Evolutionary conservation across 1,140 invertebrate species (phyloP).

Genomic region (Panagrolaimus sp.): DNA sequence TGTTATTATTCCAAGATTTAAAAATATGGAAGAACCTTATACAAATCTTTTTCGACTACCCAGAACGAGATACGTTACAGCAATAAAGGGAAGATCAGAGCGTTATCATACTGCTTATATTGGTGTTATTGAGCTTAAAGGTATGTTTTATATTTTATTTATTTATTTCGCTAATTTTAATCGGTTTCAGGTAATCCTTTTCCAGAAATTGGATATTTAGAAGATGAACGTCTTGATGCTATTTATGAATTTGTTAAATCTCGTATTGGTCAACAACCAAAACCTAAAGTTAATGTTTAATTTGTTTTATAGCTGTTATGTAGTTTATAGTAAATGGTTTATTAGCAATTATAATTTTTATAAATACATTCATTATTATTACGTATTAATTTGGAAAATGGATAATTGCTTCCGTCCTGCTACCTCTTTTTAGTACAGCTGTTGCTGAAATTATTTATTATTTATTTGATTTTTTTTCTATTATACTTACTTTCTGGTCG

Average conservation of each 20-base stretch:
- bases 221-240: too few species aligned
- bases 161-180: neutral
- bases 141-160: slow-evolving; percentile 16
- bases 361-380: neutral
- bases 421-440: neutral
- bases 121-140: slow-evolving; percentile 46
- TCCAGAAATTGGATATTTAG: slow-evolving; percentile 2
- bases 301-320: too few species aligned
- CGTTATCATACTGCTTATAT: slow-evolving; percentile 30
- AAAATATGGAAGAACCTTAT: slow-evolving; percentile 34
- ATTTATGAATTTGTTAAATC: too few species aligned
- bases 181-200: neutral
- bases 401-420: slow-evolving; percentile 30
- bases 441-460: neutral
- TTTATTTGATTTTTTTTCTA: too few species aligned
- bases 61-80: slow-evolving; percentile 20
- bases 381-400: slow-evolving; percentile 32
- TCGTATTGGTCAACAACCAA: too few species aligned
- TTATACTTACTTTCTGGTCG: slow-evolving; percentile 32
- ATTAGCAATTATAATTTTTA: too few species aligned
- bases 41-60: slow-evolving; percentile 43
- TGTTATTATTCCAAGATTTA: slow-evolving; percentile 40
- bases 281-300: too few species aligned
- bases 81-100: slow-evolving; percentile 24
- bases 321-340: too few species aligned